phyloP scores from a whole-genome alignment of 2,888 invertebrate species.

The Harpalus rubripes region DNA sequence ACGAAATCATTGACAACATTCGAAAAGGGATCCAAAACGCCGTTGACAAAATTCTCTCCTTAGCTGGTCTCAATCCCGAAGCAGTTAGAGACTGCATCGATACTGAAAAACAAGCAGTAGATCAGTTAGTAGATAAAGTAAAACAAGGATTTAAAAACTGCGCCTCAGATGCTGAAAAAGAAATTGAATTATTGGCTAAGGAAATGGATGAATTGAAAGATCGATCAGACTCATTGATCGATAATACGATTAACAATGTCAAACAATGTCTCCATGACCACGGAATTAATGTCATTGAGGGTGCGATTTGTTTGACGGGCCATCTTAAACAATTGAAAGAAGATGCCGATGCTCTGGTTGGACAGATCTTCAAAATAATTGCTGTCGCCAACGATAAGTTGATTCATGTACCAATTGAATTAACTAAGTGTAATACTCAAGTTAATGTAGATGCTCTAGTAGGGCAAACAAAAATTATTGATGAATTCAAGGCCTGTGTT shows the following conservation, averaged over 20 bases:
- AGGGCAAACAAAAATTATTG: conserved; percentile 1
- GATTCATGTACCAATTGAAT: not conserved
- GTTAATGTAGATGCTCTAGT: not conserved
- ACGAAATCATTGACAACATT: conserved; percentile 23
- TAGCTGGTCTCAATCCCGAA: conserved; percentile 34
- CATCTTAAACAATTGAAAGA: conserved; percentile 12
- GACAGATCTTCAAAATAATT: conserved; percentile 23
- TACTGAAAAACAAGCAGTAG: conserved; percentile 12
- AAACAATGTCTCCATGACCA: conserved; percentile 41
- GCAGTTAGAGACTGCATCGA: conserved; percentile 52
- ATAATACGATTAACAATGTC: not conserved
- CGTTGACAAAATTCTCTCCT: conserved; percentile 8
- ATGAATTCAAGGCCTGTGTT: conserved; percentile 41
- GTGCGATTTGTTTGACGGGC: conserved; percentile 27
- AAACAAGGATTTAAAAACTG: not conserved
- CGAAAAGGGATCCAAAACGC: conserved; percentile 13
- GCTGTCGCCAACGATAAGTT: conserved; percentile 19
- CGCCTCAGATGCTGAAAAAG: not conserved
- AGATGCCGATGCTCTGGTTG: conserved; percentile 26
- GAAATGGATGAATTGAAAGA: conserved; percentile 27
- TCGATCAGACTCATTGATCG: not conserved
- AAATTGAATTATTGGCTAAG: not conserved
- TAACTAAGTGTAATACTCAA: conserved; percentile 20
- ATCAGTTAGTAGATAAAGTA: not conserved
- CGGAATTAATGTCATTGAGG: conserved; percentile 55